phyloP scores from a whole-genome alignment of 1,140 invertebrate species.

The Galleria mellonella region DNA sequence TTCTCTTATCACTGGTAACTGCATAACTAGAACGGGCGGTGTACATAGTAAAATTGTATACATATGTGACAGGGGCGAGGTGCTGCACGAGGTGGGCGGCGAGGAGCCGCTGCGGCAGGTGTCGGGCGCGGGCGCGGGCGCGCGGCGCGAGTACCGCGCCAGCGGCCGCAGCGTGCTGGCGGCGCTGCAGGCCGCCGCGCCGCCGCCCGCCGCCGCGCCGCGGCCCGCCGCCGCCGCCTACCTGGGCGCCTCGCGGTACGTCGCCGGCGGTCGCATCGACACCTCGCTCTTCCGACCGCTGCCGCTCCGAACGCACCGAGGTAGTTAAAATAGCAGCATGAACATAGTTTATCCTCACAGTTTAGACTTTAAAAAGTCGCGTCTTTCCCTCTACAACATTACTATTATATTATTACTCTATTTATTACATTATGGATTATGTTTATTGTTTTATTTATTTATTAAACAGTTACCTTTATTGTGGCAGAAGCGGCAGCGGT shows the following conservation, averaged over 20 bases:
- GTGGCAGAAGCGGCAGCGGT: slow-evolving; percentile 41
- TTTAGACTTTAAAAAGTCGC: too few relatives aligned
- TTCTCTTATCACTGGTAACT: too few relatives aligned
- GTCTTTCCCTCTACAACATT: too few relatives aligned
- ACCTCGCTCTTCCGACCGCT: slow-evolving; percentile 48
- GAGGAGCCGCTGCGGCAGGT: slow-evolving; percentile 1
- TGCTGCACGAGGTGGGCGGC: slow-evolving; percentile 22
- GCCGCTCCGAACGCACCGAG: slow-evolving; percentile 33
- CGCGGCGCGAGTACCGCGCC: background rate
- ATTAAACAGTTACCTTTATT: too few relatives aligned
- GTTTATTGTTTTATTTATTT: background rate
- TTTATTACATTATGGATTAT: too few relatives aligned
- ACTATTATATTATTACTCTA: too few relatives aligned
- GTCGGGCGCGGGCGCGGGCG: slow-evolving; percentile 4
- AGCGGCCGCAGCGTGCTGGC: slow-evolving; percentile 19
- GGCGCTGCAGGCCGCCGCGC: slow-evolving; percentile 5
- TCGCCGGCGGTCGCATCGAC: slow-evolving; percentile 47
- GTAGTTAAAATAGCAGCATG: slow-evolving; percentile 13
- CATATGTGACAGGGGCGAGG: slow-evolving; percentile 45
- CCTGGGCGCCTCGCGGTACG: slow-evolving; percentile 49
- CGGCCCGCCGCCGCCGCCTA: slow-evolving; percentile 39
- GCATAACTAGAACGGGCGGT: too few relatives aligned
- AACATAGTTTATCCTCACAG: too few relatives aligned
- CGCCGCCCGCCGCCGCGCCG: slow-evolving; percentile 6
- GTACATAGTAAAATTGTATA: too few relatives aligned